Evolutionary conservation across 2,888 invertebrate genomes (phyloP), one percentile per base, ranked within the genome.

Genomic region (Drosophila sordidula): DNA sequence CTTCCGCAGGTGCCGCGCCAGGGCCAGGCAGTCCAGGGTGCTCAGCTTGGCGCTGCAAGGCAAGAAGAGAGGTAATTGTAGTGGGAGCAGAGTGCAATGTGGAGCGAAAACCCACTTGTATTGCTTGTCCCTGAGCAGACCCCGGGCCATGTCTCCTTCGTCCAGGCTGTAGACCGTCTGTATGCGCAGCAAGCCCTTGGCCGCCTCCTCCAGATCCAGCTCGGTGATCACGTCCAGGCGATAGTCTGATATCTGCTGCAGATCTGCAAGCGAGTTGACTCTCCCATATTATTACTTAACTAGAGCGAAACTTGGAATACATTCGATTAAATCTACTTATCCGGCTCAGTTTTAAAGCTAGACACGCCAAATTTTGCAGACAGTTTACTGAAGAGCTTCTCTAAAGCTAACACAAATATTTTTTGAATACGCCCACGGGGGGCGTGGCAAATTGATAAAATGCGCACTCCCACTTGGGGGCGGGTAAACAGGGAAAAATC

Each of bases 141-240:
- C 99, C 55, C 94, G 93, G 0, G 96, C 96, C 75, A 99, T 94
- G 38, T 97, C 96, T 0, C 94, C 93, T 0, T 97, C 96, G 57
- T 97, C 95, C 44, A 98, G 93, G 67, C 95, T 94, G 91, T 98
- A 98, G 0, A 97, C 97, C 78, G 96, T 95, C 91, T 99, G 98
- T 2, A 99, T 94, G 36, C 98, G 94, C 64, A 97, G 95, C 54
- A 99, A 93, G 0, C 98, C 98, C 46, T 95, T 95, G 4, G 98
- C 98, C 6, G 98, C 98, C 0, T 98, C 98, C 71, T 95, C 95
- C 64, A 99, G 93, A 92, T 99, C 99, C 18, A 5, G 90, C 97
- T 98, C 58, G 95, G 94, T 0, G 95, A 95, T 0, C 97, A 98
- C 91, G 52, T 70, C 72, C 51, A 52, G 42, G 0, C 50, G 70